These are phyloP conservation scores for Brenthis ino DNA, from an alignment of 2,888 invertebrate species.

Conservation along the genomic window DNA sequence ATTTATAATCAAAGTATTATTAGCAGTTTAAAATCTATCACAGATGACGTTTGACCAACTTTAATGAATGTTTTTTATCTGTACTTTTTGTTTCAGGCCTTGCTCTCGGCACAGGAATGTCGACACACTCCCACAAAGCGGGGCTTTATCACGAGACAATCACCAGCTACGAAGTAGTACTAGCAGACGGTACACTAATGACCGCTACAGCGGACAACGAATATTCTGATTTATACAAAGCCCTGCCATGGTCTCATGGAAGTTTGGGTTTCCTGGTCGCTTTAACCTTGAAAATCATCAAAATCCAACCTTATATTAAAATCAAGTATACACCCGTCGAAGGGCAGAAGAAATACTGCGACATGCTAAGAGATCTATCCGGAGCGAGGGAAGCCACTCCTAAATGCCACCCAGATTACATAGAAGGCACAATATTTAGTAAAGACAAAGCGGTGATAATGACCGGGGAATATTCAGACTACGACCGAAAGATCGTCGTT, in stretches of 20 bases:
- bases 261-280: constrained; percentile 85
- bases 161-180: constrained; percentile 84
- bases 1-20: too few relatives aligned
- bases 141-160: constrained; percentile 87
- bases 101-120: constrained; percentile 88
- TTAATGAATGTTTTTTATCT: too few relatives aligned
- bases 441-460: constrained; percentile 85
- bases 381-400: constrained; percentile 78
- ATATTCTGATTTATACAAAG: constrained; percentile 81
- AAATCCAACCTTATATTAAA: constrained; percentile 85
- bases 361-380: constrained; percentile 82
- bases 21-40: too few relatives aligned
- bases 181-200: constrained; percentile 84
- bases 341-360: constrained; percentile 84
- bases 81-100: constrained; percentile 63
- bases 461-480: constrained; percentile 85
- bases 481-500: constrained; percentile 72
- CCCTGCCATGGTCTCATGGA: constrained; percentile 86
- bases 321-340: constrained; percentile 84
- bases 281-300: constrained; percentile 83
- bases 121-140: constrained; percentile 87
- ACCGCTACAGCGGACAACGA: constrained; percentile 82
- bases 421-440: constrained; percentile 85
- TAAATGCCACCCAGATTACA: constrained; percentile 80
- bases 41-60: too few relatives aligned